Conservation (phyloP, 2,888 invertebrate species). For the Pollenia griseotomentosa region DNA sequence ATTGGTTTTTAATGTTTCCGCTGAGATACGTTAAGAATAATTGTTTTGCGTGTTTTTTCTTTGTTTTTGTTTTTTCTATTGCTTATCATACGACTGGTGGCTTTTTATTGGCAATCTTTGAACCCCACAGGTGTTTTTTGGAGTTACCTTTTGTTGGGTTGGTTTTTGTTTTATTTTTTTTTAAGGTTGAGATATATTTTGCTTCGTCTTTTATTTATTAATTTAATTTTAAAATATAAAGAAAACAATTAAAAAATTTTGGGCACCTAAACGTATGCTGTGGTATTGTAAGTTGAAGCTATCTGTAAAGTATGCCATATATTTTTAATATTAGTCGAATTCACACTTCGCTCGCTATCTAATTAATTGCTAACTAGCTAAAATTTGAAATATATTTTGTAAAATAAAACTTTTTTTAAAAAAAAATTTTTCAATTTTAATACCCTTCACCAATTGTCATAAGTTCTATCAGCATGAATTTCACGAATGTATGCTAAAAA, state of each 20-base stretch:
- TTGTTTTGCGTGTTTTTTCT: constrained; percentile 82
- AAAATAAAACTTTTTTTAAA: too few relatives aligned
- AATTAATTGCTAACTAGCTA: too few relatives aligned
- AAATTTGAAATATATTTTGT: too few relatives aligned
- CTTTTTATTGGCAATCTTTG: constrained; percentile 64
- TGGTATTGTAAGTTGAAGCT: background rate
- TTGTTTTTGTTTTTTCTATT: constrained; percentile 22
- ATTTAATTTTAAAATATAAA: background rate
- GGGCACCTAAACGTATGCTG: constrained; percentile 23
- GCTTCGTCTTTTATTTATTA: background rate
- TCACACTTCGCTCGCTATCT: too few relatives aligned
- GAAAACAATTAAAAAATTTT: constrained; percentile 20
- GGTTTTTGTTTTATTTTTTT: background rate
- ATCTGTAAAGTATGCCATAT: constrained; percentile 1
- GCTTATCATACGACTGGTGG: constrained; percentile 41
- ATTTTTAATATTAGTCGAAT: background rate
- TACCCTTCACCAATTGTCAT: background rate
- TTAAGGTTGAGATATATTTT: background rate
- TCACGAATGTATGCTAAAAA: too few relatives aligned
- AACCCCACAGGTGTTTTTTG: constrained; percentile 72
- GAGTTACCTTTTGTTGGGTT: background rate
- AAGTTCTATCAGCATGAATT: too few relatives aligned
- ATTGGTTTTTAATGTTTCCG: constrained; percentile 84
- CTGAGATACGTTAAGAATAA: constrained; percentile 84
- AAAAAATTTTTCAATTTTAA: too few relatives aligned